Percentiles rank a stretch among this genome's conserved stretches.
Conservation (phyloP, 1,140 invertebrate species). For the roundworm (Caenorhabditis elegans) region DNA sequence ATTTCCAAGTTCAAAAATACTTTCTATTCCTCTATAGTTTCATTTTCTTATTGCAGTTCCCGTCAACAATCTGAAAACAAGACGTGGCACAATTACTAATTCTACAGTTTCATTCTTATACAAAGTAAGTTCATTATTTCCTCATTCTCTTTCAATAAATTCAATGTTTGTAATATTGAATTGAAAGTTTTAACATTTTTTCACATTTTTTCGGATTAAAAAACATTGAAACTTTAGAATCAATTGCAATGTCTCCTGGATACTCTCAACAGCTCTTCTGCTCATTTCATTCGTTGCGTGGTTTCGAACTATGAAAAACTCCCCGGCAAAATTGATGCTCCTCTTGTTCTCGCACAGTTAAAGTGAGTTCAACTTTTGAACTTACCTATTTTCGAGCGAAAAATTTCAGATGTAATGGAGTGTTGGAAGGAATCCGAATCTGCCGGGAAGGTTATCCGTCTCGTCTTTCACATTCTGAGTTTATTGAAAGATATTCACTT, state of each 20-base stretch:
- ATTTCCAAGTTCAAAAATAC: too few relatives aligned
- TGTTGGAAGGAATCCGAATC: conserved; percentile 93
- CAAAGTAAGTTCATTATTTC: conserved; percentile 38
- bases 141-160: background rate
- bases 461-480: conserved; percentile 84
- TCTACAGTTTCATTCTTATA: conserved; percentile 56
- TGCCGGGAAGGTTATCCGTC: conserved; percentile 92
- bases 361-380: too few relatives aligned
- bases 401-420: conserved; percentile 72
- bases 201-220: too few relatives aligned
- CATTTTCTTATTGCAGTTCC: conserved; percentile 12
- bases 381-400: too few relatives aligned
- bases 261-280: conserved; percentile 54
- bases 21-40: background rate
- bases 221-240: too few relatives aligned
- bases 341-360: conserved; percentile 88
- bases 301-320: conserved; percentile 93
- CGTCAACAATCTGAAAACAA: conserved; percentile 37
- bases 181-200: too few relatives aligned
- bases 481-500: conserved; percentile 75
- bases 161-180: too few relatives aligned
- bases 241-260: conserved; percentile 57
- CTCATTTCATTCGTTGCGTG: conserved; percentile 79
- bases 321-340: conserved; percentile 90
- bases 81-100: conserved; percentile 52